Evolutionary conservation across 2,888 invertebrate genomes (phyloP).

Genomic region (Gasteruption jaculator): DNA sequence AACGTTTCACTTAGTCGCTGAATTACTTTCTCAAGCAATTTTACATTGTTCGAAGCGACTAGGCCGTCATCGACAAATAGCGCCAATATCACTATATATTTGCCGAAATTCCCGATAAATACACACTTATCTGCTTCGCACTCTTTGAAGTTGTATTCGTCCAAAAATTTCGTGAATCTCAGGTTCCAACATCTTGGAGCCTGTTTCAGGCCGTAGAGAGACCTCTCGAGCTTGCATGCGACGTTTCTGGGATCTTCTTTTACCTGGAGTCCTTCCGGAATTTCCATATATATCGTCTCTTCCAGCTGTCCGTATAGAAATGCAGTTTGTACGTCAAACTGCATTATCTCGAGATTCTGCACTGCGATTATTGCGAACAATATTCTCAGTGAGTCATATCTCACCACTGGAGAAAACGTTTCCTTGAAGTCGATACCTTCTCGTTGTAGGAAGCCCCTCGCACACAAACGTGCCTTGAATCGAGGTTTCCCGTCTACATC

Average conservation of each 20-base stretch:
- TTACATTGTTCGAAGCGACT: conserved; percentile 10
- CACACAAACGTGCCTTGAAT: conserved; percentile 24
- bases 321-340: conserved; percentile 17
- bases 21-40: background rate
- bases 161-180: conserved; percentile 18
- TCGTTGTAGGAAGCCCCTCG: conserved; percentile 20
- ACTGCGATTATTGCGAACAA: conserved; percentile 9
- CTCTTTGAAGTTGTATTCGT: conserved; percentile 18
- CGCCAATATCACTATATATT: conserved; percentile 19
- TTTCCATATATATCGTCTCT: conserved; percentile 16
- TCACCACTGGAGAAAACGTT: conserved; percentile 26
- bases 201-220: conserved; percentile 20
- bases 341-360: conserved; percentile 15
- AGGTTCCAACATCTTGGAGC: conserved; percentile 18
- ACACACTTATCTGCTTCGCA: conserved; percentile 27
- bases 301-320: conserved; percentile 16
- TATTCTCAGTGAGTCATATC: conserved; percentile 26
- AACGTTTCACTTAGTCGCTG: conserved; percentile 6
- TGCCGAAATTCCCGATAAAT: conserved; percentile 14
- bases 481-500: conserved; percentile 16
- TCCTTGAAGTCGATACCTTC: conserved; percentile 24
- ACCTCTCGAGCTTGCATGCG: conserved; percentile 13
- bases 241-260: background rate
- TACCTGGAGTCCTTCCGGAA: conserved; percentile 2
- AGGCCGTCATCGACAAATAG: conserved; percentile 30